phyloP scores from a whole-genome alignment of 1,140 invertebrate species.

The Drosophila nasuta region DNA sequence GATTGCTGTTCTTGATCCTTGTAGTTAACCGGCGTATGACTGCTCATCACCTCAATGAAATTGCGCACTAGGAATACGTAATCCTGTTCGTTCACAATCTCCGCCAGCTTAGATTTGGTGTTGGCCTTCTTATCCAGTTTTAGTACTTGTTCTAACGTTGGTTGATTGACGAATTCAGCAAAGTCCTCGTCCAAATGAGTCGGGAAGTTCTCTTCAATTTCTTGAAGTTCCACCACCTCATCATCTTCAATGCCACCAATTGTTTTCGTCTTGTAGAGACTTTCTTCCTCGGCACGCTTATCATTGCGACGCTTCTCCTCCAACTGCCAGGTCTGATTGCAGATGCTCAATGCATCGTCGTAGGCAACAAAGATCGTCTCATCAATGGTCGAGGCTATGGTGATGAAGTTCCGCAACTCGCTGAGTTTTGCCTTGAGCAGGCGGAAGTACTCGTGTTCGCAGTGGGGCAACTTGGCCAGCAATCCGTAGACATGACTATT shows the following conservation, averaged over 20 bases:
- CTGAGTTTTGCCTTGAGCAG: conserved; percentile 88
- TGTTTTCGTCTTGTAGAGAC: conserved; percentile 92
- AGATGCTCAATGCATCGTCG: conserved; percentile 80
- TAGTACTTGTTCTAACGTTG: conserved; percentile 81
- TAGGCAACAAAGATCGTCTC: conserved; percentile 85
- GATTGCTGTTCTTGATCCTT: conserved; percentile 18
- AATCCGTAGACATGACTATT: conserved; percentile 61
- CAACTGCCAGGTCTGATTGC: conserved; percentile 91
- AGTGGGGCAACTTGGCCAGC: conserved; percentile 58
- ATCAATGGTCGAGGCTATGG: conserved; percentile 79
- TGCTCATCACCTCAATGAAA: conserved; percentile 72
- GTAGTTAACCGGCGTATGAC: conserved; percentile 62
- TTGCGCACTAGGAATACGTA: conserved; percentile 70
- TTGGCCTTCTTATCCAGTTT: conserved; percentile 57
- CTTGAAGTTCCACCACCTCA: conserved; percentile 89
- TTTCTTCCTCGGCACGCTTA: conserved; percentile 91
- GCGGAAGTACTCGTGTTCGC: conserved; percentile 83
- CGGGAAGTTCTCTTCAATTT: conserved; percentile 92
- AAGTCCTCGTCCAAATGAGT: conserved; percentile 90
- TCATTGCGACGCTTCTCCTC: conserved; percentile 89
- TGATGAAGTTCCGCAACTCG: conserved; percentile 86
- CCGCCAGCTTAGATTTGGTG: conserved; percentile 57
- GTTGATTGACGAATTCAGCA: conserved; percentile 86
- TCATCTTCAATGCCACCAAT: conserved; percentile 89
- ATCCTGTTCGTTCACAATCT: conserved; percentile 75